These are phyloP conservation scores for Sussaba pulchella DNA, from an alignment of 2,888 invertebrate species.

Conservation along the genomic window DNA sequence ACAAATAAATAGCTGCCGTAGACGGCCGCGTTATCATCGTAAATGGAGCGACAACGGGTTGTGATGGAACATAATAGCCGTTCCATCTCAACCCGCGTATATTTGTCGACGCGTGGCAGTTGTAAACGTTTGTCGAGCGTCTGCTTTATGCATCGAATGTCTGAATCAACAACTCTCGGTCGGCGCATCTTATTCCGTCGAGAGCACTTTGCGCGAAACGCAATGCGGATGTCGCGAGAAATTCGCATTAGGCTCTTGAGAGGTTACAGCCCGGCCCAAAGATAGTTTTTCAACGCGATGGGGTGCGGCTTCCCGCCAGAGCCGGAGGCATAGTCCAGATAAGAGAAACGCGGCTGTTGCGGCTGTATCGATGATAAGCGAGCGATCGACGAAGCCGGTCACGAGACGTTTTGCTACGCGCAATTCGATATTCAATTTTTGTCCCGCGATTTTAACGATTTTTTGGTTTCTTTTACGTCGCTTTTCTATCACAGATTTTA, in stretches of 20 bases:
- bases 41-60: too few relatives aligned
- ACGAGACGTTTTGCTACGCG: neutral
- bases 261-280: slow-evolving; percentile 32
- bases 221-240: slow-evolving; percentile 40
- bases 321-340: slow-evolving; percentile 20
- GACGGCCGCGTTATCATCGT: slow-evolving; percentile 13
- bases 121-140: neutral
- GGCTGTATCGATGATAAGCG: slow-evolving; percentile 21
- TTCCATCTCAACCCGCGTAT: neutral
- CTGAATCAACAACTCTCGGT: neutral
- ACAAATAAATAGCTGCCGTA: too few relatives aligned
- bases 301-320: slow-evolving; percentile 4
- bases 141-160: slow-evolving; percentile 8
- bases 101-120: slow-evolving; percentile 10
- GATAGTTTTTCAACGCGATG: slow-evolving; percentile 24
- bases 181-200: slow-evolving; percentile 4
- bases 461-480: neutral
- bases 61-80: too few relatives aligned
- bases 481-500: neutral
- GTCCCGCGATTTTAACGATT: neutral
- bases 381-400: slow-evolving; percentile 1
- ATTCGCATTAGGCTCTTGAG: slow-evolving; percentile 18
- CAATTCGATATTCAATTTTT: slow-evolving; percentile 7
- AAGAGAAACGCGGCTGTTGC: slow-evolving; percentile 18
- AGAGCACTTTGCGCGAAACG: slow-evolving; percentile 34